phyloP scores from a whole-genome alignment of 1,140 invertebrate species.

The Formica exsecta region DNA sequence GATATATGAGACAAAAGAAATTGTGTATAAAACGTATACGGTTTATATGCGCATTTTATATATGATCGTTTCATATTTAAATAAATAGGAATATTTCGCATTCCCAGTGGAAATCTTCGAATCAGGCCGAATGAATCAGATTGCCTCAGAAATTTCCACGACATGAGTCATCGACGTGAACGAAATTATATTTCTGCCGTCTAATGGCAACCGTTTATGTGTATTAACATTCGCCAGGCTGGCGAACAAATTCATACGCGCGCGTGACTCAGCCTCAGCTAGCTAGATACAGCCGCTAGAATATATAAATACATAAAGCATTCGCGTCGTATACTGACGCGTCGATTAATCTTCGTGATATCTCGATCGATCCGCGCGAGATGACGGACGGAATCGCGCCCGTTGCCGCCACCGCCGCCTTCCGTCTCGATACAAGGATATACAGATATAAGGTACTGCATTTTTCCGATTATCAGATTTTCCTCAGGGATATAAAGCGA shows the following conservation, averaged over 20 bases:
- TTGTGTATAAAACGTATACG: background rate
- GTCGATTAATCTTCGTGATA: slow-evolving; percentile 63
- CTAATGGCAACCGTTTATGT: slow-evolving; percentile 66
- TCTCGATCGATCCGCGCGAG: slow-evolving; percentile 59
- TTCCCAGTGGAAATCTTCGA: slow-evolving; percentile 54
- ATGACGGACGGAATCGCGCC: slow-evolving; percentile 58
- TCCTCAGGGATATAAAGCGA: slow-evolving; percentile 7
- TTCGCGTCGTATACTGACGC: slow-evolving; percentile 39
- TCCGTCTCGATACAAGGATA: slow-evolving; percentile 12
- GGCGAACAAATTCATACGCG: slow-evolving; percentile 67
- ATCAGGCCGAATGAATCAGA: slow-evolving; percentile 66
- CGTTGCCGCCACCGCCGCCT: slow-evolving; percentile 7
- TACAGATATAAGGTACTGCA: slow-evolving; percentile 23
- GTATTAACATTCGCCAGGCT: slow-evolving; percentile 63
- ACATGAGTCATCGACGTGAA: slow-evolving; percentile 73
- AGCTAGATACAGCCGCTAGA: slow-evolving; percentile 38
- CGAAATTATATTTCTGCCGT: slow-evolving; percentile 73
- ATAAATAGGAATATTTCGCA: slow-evolving; percentile 17
- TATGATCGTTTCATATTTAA: background rate
- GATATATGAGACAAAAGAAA: slow-evolving; percentile 24
- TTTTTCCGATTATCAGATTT: slow-evolving; percentile 43
- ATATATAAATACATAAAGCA: slow-evolving; percentile 62
- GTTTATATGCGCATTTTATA: slow-evolving; percentile 38
- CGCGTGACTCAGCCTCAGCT: slow-evolving; percentile 65
- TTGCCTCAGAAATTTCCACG: slow-evolving; percentile 65